Evolutionary conservation across 2,113 vertebrate genomes (phyloP).

Genomic region (Cyanocitta stelleri): DNA sequence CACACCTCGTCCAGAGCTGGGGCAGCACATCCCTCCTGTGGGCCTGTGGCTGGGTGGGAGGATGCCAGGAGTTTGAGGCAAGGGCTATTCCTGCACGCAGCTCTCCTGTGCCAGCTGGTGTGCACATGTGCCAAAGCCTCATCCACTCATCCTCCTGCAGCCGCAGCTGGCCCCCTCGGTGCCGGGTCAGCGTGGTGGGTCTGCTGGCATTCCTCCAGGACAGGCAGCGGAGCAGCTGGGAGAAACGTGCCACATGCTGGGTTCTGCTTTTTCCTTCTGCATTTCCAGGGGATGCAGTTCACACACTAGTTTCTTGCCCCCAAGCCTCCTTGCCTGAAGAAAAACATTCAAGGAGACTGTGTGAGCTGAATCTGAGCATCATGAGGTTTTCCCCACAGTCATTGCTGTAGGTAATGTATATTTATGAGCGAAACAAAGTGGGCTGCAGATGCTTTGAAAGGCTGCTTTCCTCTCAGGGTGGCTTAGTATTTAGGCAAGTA

Average conservation of each 20-base stretch:
- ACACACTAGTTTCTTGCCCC: not conserved
- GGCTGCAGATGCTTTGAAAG: not conserved
- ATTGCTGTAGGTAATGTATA: slow-evolving; percentile 45
- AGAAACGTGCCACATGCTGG: accelerated
- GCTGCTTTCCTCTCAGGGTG: not conserved
- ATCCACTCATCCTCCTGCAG: not conserved
- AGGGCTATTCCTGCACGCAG: accelerated
- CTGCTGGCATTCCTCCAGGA: not conserved
- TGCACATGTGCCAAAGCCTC: not conserved
- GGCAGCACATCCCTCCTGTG: accelerated
- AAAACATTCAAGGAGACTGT: slow-evolving; percentile 36
- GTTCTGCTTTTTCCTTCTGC: not conserved
- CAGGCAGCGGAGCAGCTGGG: not conserved
- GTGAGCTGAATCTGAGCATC: not conserved
- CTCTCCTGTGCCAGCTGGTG: not conserved
- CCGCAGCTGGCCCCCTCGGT: accelerated
- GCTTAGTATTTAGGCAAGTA: not conserved
- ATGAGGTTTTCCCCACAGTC: slow-evolving; percentile 29
- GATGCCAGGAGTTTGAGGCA: not conserved
- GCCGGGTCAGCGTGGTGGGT: accelerated
- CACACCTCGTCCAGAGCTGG: not conserved
- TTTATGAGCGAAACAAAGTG: slow-evolving; percentile 47
- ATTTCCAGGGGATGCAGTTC: not conserved
- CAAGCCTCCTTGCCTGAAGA: slow-evolving; percentile 14
- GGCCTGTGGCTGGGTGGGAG: not conserved